Percentiles rank a stretch among this genome's conserved stretches.
Evolutionary conservation across 2,113 vertebrate genomes (phyloP).

Genomic region (Chionomys nivalis): DNA sequence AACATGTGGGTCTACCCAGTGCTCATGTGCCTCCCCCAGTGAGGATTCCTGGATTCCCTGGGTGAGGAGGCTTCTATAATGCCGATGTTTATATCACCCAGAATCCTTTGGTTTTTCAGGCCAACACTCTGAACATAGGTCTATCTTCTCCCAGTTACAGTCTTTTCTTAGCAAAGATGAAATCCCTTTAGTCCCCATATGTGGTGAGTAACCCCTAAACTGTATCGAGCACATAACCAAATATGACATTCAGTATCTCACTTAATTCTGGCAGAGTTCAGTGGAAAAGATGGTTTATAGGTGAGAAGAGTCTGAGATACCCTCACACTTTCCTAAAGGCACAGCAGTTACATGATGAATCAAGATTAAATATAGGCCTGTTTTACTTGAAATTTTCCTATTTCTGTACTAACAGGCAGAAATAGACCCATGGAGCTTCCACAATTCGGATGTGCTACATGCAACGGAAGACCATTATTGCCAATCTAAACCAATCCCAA

Average conservation of each 20-base stretch:
- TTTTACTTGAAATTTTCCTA: not conserved
- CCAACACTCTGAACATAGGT: not conserved
- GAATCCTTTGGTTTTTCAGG: constrained; percentile 5
- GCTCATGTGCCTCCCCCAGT: not conserved
- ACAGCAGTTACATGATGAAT: not conserved
- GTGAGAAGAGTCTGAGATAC: not conserved
- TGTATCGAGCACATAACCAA: not conserved
- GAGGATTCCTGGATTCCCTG: not conserved
- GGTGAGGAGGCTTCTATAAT: not conserved
- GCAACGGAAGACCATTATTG: not conserved
- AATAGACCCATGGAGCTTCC: not conserved
- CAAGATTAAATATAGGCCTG: not conserved
- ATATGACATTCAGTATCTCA: not conserved
- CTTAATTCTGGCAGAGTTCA: not conserved
- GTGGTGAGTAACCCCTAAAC: not conserved
- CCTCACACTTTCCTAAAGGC: not conserved
- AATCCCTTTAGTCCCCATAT: not conserved
- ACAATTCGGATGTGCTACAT: not conserved
- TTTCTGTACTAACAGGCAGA: not conserved
- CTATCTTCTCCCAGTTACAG: not conserved
- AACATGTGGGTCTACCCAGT: not conserved
- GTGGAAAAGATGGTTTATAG: not conserved
- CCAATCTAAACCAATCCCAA: not conserved
- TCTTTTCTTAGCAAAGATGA: not conserved
- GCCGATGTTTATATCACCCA: not conserved